Conservation (phyloP, 2,113 vertebrate genomes). For the Colossoma macropomum region DNA sequence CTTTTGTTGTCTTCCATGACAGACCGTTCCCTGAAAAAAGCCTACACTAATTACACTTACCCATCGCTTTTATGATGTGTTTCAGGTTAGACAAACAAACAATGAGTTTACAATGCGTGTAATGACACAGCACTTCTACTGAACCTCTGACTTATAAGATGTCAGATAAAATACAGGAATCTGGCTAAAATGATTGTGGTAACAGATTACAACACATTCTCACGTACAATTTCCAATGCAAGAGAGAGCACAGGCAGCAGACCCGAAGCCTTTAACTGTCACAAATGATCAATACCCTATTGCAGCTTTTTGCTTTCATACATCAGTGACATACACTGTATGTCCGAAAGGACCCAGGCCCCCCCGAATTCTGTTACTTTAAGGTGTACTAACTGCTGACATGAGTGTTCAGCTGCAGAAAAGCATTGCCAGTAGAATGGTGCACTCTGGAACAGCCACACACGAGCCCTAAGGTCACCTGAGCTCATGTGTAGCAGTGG, state of each 20-base stretch:
- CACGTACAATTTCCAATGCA: too few species aligned
- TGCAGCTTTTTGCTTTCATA: neutral
- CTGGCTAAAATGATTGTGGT: neutral
- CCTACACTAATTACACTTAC: conserved; percentile 1
- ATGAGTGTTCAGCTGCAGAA: too few species aligned
- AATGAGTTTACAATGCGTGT: neutral
- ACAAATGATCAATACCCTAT: neutral
- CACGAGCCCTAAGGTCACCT: too few species aligned
- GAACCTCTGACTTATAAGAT: too few species aligned
- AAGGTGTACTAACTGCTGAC: too few species aligned
- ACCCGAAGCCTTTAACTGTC: neutral
- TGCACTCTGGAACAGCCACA: too few species aligned
- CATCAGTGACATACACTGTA: neutral
- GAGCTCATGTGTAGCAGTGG: too few species aligned
- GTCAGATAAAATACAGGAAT: too few species aligned
- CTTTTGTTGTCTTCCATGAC: neutral
- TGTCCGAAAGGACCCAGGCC: neutral
- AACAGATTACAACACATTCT: neutral
- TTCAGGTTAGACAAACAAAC: neutral
- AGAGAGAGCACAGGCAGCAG: too few species aligned
- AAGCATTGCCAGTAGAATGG: too few species aligned
- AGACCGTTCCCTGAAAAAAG: neutral
- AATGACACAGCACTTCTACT: neutral
- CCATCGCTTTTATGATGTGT: neutral
- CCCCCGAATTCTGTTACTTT: too few species aligned